phyloP scores from a whole-genome alignment of 2,113 vertebrate genomes.

The Ameiurus melas region DNA sequence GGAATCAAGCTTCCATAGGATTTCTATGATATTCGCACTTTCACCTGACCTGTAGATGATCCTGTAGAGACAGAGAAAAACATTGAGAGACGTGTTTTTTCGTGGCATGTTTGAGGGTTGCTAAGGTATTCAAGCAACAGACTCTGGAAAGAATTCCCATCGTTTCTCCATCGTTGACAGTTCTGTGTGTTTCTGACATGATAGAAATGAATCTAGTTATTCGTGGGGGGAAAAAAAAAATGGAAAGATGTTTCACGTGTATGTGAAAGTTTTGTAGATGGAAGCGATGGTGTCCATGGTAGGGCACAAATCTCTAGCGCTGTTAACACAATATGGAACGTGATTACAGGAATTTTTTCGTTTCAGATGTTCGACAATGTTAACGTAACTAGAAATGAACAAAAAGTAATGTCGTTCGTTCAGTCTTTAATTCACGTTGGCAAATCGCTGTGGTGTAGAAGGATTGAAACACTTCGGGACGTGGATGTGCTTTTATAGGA shows the following conservation, averaged over 20 bases:
- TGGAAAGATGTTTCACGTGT: constrained; percentile 39
- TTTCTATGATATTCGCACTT: background rate
- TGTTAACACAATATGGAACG: background rate
- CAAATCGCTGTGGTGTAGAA: no score
- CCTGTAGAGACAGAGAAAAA: background rate
- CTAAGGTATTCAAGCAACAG: constrained; percentile 57
- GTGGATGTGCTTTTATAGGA: no score
- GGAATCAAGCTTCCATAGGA: background rate
- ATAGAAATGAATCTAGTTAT: constrained; percentile 49
- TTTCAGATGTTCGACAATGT: background rate
- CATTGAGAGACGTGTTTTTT: background rate
- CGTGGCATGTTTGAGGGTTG: constrained; percentile 43
- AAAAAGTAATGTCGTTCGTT: background rate
- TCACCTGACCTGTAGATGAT: constrained; percentile 20
- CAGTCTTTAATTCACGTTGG: background rate
- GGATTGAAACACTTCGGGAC: no score
- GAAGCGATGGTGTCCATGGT: constrained; percentile 3
- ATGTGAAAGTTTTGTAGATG: constrained; percentile 43
- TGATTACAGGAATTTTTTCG: background rate
- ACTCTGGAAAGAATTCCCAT: constrained; percentile 47
- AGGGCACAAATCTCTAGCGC: background rate
- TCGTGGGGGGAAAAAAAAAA: constrained; percentile 1
- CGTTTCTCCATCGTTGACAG: constrained; percentile 39
- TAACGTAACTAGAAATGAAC: background rate
- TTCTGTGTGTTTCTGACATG: constrained; percentile 43